These are phyloP conservation scores for Periphyllus acericola DNA, from an alignment of 2,888 invertebrate species.

Conservation along the genomic window DNA sequence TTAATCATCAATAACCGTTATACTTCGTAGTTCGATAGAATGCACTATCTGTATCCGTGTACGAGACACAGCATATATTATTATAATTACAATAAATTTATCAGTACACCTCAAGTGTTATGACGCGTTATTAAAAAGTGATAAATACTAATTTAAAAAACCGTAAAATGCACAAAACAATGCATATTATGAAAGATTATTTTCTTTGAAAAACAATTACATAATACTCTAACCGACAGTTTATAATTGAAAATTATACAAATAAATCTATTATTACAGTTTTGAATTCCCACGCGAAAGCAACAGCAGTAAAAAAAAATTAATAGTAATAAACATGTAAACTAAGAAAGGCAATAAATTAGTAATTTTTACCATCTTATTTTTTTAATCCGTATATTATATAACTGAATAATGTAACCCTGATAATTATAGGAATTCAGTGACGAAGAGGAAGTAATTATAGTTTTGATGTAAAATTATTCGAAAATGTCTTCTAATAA, in stretches of 20 bases:
- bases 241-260: neutral
- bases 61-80: neutral
- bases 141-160: neutral
- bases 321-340: neutral
- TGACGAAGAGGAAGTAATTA: conserved; percentile 9
- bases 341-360: conserved; percentile 5
- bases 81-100: neutral
- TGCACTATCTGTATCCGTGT: neutral
- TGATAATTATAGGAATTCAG: conserved; percentile 30
- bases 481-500: neutral
- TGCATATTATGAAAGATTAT: neutral
- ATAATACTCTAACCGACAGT: neutral
- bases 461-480: conserved; percentile 20
- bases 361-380: neutral
- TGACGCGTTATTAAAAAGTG: neutral
- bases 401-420: conserved; percentile 1
- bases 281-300: conserved; percentile 20
- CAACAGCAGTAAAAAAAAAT: neutral
- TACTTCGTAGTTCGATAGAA: neutral
- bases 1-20: neutral
- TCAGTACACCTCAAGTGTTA: neutral
- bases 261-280: neutral
- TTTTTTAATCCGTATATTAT: conserved; percentile 28
- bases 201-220: neutral
- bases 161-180: neutral